Conservation (phyloP, 2,113 vertebrate genomes). For the Vimba vimba region DNA sequence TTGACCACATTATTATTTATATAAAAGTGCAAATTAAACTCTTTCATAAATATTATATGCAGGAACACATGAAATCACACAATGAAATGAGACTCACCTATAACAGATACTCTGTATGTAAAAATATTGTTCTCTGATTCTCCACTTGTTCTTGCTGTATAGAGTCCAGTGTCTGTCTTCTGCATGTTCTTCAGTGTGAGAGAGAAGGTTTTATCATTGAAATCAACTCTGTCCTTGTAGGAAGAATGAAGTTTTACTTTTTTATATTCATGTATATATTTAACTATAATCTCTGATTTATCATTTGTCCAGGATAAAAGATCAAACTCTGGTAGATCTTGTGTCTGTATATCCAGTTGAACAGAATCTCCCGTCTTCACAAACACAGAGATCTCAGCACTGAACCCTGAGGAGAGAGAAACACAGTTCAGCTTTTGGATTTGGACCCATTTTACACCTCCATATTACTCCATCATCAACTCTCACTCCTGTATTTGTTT, state of each 20-base stretch:
- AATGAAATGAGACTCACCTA: not conserved
- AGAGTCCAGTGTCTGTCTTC: too few relatives aligned
- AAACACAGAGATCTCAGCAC: slow-evolving; percentile 12
- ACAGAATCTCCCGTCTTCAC: not conserved
- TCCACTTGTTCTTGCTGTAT: not conserved
- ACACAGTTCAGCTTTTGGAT: not conserved
- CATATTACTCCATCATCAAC: not conserved
- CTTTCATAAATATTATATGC: not conserved
- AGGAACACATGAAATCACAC: not conserved
- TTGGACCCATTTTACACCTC: not conserved
- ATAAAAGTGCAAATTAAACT: not conserved
- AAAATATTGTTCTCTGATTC: not conserved
- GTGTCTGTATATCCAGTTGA: not conserved
- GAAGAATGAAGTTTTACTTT: too few relatives aligned
- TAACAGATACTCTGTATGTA: not conserved
- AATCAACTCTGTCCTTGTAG: not conserved
- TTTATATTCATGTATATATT: too few relatives aligned
- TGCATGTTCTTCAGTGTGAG: too few relatives aligned
- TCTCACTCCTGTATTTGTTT: too few relatives aligned
- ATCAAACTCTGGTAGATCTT: not conserved
- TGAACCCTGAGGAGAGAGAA: slow-evolving; percentile 6
- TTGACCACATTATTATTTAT: too few relatives aligned
- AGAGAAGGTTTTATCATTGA: too few relatives aligned
- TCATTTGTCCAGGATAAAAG: not conserved
- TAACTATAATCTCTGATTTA: too few relatives aligned